Conservation (phyloP, 2,113 vertebrate genomes). For the Nannospalax galili region DNA sequence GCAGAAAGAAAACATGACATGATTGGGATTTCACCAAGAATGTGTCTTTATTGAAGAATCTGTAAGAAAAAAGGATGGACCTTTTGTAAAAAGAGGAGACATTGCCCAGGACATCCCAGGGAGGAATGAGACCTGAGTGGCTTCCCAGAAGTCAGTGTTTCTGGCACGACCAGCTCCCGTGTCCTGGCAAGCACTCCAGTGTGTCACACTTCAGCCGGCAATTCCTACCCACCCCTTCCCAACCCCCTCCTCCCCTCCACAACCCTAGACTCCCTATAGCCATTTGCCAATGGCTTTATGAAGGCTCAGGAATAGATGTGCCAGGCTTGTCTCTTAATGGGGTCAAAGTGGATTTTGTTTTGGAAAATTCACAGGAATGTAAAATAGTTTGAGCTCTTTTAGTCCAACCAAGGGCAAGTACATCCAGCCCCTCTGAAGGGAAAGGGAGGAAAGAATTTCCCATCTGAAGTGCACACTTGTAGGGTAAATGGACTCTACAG, state of each 20-base stretch:
- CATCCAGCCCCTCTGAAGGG: background rate
- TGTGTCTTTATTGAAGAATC: constrained; percentile 80
- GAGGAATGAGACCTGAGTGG: constrained; percentile 68
- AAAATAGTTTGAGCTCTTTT: constrained; percentile 61
- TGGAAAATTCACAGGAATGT: constrained; percentile 77
- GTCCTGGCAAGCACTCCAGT: constrained; percentile 24
- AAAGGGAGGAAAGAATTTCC: constrained; percentile 62
- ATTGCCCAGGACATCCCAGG: constrained; percentile 71
- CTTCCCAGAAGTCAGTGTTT: constrained; percentile 73
- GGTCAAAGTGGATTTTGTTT: constrained; percentile 63
- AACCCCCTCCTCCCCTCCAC: background rate
- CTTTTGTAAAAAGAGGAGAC: constrained; percentile 79
- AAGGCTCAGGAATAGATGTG: constrained; percentile 16
- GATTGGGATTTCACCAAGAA: constrained; percentile 77
- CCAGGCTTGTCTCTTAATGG: constrained; percentile 41
- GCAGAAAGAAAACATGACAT: constrained; percentile 69
- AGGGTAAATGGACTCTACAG: constrained; percentile 72
- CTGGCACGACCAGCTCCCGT: constrained; percentile 44
- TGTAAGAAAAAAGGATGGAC: constrained; percentile 77
- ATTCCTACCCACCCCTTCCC: background rate
- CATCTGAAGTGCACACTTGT: constrained; percentile 56
- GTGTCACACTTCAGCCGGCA: constrained; percentile 25
- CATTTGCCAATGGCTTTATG: constrained; percentile 47
- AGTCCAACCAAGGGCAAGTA: constrained; percentile 65
- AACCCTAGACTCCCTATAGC: background rate